Base-by-base conservation (phyloP, 2,797 vertebrate genomes). In the Sebastes flavidus region DNA sequence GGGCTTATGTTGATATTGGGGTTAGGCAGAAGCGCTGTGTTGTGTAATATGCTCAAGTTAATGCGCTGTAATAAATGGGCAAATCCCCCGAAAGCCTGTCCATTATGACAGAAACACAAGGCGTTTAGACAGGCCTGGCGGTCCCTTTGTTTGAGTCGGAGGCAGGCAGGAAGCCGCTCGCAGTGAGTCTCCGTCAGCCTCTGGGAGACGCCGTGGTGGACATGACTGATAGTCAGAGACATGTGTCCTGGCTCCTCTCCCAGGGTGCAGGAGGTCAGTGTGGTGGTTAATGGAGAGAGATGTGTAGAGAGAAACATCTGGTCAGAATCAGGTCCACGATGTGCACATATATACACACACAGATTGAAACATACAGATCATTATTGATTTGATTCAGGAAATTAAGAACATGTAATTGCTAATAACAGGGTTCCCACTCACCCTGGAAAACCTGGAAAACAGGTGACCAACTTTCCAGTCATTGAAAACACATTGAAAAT, bases 41-140 rank as follows among this genome's bases (percentile, higher is more conserved):
- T 88, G 87, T 90, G 90, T 93, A 90, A 92, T 90, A 83, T 82
- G 82, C 87, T 89, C 84, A 87, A 88, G 89, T 89, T 91, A 94
- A 93, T 93, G 87, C 88, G 20, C 78, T 88, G 88, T 89, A 91
- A 94, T 92, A 93, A 86, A 93, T 82, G 88, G 81, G 55, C 75
- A 92, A 93, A 94, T 92, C 89, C 88, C 77, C 77, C 72, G 13
- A 93, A 93, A 91, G 84, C 91, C 79, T 74, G 80, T 89, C 89
- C 89, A 84, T 90, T 91, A 92, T 91, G 88, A 90, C 81, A 90
- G 89, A 89, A 85, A 90, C 81, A 92, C 85, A 84, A 88, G 78
- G 87, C 87, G 75, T 90, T 92, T 79, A 81, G 89, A 82, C 73
- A 55, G 81, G 63, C 76, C 84, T 65, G 76, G 72, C 67, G 29